Percentiles rank a stretch among this genome's conserved stretches.
Conservation (phyloP, 2,888 invertebrate genomes). For the Drosophila hamatofila region DNA sequence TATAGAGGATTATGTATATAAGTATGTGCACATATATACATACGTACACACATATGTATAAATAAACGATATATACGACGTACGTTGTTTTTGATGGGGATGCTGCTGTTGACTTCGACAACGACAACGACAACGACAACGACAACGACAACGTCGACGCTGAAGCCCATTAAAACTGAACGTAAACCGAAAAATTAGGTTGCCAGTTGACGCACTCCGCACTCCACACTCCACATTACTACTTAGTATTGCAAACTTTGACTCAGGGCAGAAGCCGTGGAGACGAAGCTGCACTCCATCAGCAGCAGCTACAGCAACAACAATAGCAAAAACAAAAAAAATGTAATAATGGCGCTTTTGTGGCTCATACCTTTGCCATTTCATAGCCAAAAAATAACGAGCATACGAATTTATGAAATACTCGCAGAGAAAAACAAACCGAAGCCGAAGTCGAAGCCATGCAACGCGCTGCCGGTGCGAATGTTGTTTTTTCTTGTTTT, state of each 20-base stretch:
- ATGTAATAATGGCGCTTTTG: conserved; percentile 40
- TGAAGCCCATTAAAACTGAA: conserved; percentile 65
- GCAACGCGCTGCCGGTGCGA: conserved; percentile 23
- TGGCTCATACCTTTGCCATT: conserved; percentile 62
- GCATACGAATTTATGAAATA: conserved; percentile 67
- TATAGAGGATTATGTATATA: not conserved
- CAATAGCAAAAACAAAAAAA: conserved; percentile 23
- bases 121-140: not conserved
- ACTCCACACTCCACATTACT: conserved; percentile 12
- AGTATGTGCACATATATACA: not conserved
- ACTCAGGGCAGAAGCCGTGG: conserved; percentile 18
- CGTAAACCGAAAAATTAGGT: conserved; percentile 68
- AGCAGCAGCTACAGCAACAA: conserved; percentile 14
- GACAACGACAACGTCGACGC: conserved; percentile 28
- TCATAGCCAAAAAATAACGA: conserved; percentile 65
- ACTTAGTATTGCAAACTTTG: conserved; percentile 35
- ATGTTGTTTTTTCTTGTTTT: conserved; percentile 2
- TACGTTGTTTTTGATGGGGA: conserved; percentile 44
- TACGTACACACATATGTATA: not conserved
- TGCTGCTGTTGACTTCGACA: conserved; percentile 38
- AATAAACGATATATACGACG: conserved; percentile 8
- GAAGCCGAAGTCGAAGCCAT: conserved; percentile 6
- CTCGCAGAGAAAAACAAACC: conserved; percentile 20
- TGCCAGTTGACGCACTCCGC: conserved; percentile 41
- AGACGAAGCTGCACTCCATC: conserved; percentile 33